phyloP scores from a whole-genome alignment of 2,113 vertebrate species.

The Erinaceus europaeus region DNA sequence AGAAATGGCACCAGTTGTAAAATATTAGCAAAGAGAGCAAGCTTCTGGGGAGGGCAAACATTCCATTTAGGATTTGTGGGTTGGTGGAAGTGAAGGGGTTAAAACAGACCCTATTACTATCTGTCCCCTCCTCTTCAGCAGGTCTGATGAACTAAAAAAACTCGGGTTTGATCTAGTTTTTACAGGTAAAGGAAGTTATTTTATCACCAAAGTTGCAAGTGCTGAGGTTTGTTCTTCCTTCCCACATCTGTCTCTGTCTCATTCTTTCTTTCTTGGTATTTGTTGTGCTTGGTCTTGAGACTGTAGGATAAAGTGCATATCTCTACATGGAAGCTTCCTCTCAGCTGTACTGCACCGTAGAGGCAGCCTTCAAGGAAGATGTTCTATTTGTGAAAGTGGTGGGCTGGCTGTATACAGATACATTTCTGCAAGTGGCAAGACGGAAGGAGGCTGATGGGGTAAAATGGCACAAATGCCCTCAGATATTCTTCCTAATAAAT shows the following conservation, averaged over 20 bases:
- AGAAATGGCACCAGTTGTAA: neutral
- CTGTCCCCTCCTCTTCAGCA: neutral
- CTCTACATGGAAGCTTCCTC: neutral
- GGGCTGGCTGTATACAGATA: neutral
- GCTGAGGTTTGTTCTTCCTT: neutral
- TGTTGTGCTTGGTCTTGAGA: neutral
- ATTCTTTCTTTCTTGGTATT: no score
- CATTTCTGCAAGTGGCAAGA: neutral
- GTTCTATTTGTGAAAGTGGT: neutral
- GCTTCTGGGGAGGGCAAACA: neutral
- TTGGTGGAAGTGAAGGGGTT: neutral
- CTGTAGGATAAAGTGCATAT: neutral
- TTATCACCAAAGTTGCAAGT: neutral
- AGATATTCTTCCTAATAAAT: neutral
- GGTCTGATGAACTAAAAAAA: neutral
- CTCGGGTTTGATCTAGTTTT: neutral
- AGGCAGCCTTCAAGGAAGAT: neutral
- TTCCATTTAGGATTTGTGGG: neutral
- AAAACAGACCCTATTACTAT: neutral
- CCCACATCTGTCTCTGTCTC: no score
- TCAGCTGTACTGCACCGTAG: neutral
- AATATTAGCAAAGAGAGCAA: neutral
- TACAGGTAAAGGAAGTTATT: neutral
- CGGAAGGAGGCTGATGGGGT: neutral
- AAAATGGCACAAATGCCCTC: neutral